Evolutionary conservation across 2,888 invertebrate species (phyloP).

Genomic region (Amorpha juglandis): DNA sequence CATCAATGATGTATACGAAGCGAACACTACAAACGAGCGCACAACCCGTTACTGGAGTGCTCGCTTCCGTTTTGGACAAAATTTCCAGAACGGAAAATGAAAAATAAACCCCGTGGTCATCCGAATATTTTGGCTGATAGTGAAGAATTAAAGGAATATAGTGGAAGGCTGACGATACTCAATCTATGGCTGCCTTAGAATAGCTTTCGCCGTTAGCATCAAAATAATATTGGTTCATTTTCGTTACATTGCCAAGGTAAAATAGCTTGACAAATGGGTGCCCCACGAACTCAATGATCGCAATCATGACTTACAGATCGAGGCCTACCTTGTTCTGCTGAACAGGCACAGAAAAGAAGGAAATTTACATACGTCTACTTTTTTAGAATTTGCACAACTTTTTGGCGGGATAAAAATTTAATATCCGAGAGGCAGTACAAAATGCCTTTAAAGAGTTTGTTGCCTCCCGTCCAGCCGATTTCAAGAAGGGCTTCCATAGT

Average conservation of each 20-base stretch:
- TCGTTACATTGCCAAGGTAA: not conserved
- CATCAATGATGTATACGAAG: not conserved
- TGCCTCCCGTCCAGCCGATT: too few species aligned
- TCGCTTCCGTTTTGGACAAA: not conserved
- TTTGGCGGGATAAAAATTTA: too few species aligned
- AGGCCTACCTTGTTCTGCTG: too few species aligned
- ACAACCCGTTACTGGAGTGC: not conserved
- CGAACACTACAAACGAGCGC: not conserved
- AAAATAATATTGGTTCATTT: slow-evolving; percentile 3
- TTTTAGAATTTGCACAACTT: too few species aligned
- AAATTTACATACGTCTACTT: too few species aligned
- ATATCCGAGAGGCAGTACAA: too few species aligned
- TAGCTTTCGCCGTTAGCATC: not conserved
- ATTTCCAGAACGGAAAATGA: not conserved
- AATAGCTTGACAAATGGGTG: too few species aligned
- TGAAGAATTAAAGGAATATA: slow-evolving; percentile 1
- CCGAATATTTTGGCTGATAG: not conserved
- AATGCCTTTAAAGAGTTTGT: too few species aligned
- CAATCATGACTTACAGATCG: too few species aligned
- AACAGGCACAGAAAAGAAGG: too few species aligned
- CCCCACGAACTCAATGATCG: too few species aligned
- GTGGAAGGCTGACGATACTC: not conserved
- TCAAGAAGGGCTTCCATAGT: too few species aligned
- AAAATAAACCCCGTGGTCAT: not conserved
- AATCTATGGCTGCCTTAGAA: not conserved